Evolutionary conservation across 2,113 vertebrate species (phyloP).

Genomic region (Sula dactylatra): DNA sequence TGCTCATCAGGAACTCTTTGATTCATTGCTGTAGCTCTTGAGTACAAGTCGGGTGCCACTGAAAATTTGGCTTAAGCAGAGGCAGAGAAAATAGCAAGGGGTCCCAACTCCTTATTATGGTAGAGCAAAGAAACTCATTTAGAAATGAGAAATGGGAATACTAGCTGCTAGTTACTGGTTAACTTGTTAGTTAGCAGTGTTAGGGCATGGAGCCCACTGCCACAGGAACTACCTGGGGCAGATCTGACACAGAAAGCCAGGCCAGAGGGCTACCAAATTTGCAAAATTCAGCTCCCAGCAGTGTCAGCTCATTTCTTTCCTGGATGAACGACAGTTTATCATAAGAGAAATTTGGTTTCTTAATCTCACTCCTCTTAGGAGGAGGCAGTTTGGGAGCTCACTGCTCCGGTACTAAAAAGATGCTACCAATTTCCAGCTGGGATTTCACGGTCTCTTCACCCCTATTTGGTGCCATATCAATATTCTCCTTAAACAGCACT

Average conservation of each 20-base stretch:
- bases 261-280: not conserved
- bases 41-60: rapidly evolving
- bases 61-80: not conserved
- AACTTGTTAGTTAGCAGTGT: not conserved
- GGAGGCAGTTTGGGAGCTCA: not conserved
- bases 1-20: not conserved
- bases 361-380: not conserved
- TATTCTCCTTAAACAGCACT: not conserved
- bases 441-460: not conserved
- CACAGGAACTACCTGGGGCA: not conserved
- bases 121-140: not conserved
- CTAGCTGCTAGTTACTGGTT: not conserved
- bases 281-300: not conserved
- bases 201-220: not conserved
- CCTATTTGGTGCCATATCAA: not conserved
- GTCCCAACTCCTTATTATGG: not conserved
- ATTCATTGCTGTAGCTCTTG: not conserved
- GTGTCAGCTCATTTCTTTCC: not conserved
- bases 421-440: not conserved
- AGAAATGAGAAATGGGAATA: not conserved
- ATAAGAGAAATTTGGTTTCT: not conserved
- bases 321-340: not conserved
- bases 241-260: not conserved
- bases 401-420: not conserved
- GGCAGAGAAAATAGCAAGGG: not conserved